Base-by-base conservation (phyloP, 2,797 vertebrate genomes). In the Acestrorhynchus altus region DNA sequence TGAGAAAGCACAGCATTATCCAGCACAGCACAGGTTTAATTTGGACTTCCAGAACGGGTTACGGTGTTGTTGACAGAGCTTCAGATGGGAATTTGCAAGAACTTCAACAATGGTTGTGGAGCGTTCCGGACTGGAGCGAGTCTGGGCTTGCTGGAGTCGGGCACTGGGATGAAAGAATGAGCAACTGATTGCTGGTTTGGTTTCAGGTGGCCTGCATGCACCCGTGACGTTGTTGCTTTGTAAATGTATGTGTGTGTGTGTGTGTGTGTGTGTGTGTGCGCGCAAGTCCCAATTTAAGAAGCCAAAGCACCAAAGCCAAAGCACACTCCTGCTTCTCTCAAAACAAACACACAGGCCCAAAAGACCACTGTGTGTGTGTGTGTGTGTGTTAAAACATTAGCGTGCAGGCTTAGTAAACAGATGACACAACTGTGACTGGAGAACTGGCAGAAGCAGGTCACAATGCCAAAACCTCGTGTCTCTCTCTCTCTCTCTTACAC, bases 141-240 rank as follows among this genome's bases (percentile, higher is more conserved):
- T 68, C 8, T 11, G 46, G 46, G 46, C 65, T 4, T 35, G 65
- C 13, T 8, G 46, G 3, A 11, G 65, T 4, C 8, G 31, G 60
- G 60, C n/a, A 40, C n/a, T 31, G 31, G n/a, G 44, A 67, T 47
- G 15, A 67, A 28, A 66, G 44, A 67, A 44, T 24, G 40, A 13
- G 16, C 57, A 22, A 12, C 64, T 46, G 42, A 66, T 47, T 47
- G 64, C 20, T 47, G 42, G 64, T 40, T 76, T 82, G 42, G 61
- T 46, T 66, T 47, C 81, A 63, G 31, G 20, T n/a, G 59, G 28
- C 8, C 15, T 83, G 80, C 80, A 84, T 83, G n/a, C n/a, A n/a
- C n/a, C n/a, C n/a, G n/a, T n/a, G n/a, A n/a, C n/a, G n/a, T n/a
- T n/a, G n/a, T n/a, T n/a, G n/a, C n/a, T n/a, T n/a, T n/a, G n/a